Base-by-base conservation (phyloP, 2,113 vertebrate genomes). In the Promerops cafer region DNA sequence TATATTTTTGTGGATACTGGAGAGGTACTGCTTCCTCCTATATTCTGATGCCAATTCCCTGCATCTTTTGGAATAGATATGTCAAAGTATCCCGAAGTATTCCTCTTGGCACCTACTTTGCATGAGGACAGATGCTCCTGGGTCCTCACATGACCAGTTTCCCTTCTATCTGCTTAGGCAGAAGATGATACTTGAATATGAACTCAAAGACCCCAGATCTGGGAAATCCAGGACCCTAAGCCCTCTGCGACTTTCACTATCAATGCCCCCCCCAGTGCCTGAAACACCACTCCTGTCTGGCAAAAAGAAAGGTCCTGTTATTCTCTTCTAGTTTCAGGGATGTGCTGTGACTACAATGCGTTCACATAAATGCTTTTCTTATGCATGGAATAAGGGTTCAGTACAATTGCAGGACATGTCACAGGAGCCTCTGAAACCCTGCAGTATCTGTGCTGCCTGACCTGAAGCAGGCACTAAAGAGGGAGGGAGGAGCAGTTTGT, bases 191-290 rank as follows among this genome's bases (percentile, higher is more conserved):
- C 13, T 61, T 52, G 20, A 22, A 14, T 15, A 9, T 13, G 23
- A 44, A n/a, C 39, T 33, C 1, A 35, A 61, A 33, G 8, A 40
- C 26, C 50, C 4, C 57, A 68, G 42, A 56, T 45, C 47, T 40
- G 61, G n/a, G 72, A 66, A 65, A 53, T 61, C 28, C 28, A 83
- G 54, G 22, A 86, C 31, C 28, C 13, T 47, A 66, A 70, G 6
- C 10, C 16, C 16, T 42, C 57, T 56, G 30, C 2, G 6, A 83
- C 30, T 79, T 76, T 90, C 37, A 22, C 42, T 53, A 11, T 30
- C 66, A 44, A 1, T 37, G 14, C 0, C 6, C 3, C 13, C 1
- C 0, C 7, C 37, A 15, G 19, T 60, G n/a, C 37, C 40, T 64
- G 44, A 82, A 87, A 79, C 26, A 11, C 30, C 27, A 39, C 9